A percentile compares a stretch with the other conserved stretches of the same genome.
Evolutionary conservation across 2,113 vertebrate species (phyloP).

Genomic region (Channa argus): DNA sequence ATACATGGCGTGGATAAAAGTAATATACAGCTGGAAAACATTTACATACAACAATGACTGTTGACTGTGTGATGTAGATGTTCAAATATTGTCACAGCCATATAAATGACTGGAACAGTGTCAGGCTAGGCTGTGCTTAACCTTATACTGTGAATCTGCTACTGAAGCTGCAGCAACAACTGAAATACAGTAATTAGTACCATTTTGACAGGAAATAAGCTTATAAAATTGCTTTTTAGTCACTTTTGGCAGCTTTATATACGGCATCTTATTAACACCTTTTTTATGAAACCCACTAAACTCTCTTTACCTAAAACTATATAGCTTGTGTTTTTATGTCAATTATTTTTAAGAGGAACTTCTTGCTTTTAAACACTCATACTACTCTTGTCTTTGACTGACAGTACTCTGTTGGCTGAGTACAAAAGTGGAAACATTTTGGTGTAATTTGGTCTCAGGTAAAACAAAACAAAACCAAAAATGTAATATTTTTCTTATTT

Average conservation of each 20-base stretch:
- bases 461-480: no score
- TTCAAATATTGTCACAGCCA: slow-evolving; percentile 9
- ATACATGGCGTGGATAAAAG: slow-evolving; percentile 15
- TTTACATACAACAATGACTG: slow-evolving; percentile 30
- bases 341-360: neutral
- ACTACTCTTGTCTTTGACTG: no score
- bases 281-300: neutral
- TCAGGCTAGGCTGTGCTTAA: slow-evolving; percentile 17
- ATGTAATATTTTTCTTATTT: no score
- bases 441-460: no score
- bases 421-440: no score
- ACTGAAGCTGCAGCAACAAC: slow-evolving; percentile 16
- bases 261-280: neutral
- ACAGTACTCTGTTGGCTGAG: no score
- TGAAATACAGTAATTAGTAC: slow-evolving; percentile 20
- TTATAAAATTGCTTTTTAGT: slow-evolving; percentile 21
- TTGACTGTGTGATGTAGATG: slow-evolving; percentile 33
- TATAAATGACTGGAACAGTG: slow-evolving; percentile 4
- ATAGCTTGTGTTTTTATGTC: neutral
- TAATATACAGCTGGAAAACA: neutral
- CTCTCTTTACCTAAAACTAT: neutral
- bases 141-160: slow-evolving; percentile 5
- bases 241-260: slow-evolving; percentile 6
- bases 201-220: slow-evolving; percentile 23
- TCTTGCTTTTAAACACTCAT: no score